These are phyloP conservation scores for Cryptus viduatorius DNA, from an alignment of 2,888 invertebrate genomes.

Conservation along the genomic window DNA sequence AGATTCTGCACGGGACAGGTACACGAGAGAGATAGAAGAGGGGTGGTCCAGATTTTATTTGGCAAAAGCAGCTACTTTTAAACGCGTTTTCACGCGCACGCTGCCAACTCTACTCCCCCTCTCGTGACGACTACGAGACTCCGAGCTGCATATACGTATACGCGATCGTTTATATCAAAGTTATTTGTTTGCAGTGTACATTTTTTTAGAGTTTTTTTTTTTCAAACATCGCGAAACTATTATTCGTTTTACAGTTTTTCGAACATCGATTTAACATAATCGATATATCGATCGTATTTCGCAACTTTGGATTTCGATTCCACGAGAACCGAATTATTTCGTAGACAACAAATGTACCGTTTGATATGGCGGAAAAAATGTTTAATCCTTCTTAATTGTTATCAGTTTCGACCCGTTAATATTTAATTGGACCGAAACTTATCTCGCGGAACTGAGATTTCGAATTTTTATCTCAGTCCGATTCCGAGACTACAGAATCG, in stretches of 20 bases:
- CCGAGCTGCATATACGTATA: neutral
- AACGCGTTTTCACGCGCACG: conserved; percentile 44
- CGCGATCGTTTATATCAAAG: neutral
- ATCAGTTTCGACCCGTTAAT: too few species aligned
- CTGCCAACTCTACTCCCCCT: neutral
- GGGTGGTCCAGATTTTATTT: conserved; percentile 65
- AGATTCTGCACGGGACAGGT: conserved; percentile 78
- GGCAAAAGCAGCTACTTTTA: conserved; percentile 57
- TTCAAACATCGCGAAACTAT: neutral
- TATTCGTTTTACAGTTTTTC: too few species aligned
- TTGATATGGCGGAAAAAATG: too few species aligned
- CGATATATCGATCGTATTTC: too few species aligned
- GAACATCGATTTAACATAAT: too few species aligned
- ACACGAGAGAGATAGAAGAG: conserved; percentile 45
- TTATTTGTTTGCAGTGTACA: conserved; percentile 52
- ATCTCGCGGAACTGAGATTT: too few species aligned
- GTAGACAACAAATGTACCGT: too few species aligned
- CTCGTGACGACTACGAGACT: neutral
- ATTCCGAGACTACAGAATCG: neutral
- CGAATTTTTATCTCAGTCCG: too few species aligned
- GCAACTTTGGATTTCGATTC: too few species aligned
- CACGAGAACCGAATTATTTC: too few species aligned
- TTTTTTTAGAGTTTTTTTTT: neutral
- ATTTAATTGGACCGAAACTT: too few species aligned
- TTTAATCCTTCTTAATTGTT: too few species aligned